Evolutionary conservation across 1,140 invertebrate species (phyloP), one percentile per base, ranked within the genome.

Genomic region (Plodia interpunctella): DNA sequence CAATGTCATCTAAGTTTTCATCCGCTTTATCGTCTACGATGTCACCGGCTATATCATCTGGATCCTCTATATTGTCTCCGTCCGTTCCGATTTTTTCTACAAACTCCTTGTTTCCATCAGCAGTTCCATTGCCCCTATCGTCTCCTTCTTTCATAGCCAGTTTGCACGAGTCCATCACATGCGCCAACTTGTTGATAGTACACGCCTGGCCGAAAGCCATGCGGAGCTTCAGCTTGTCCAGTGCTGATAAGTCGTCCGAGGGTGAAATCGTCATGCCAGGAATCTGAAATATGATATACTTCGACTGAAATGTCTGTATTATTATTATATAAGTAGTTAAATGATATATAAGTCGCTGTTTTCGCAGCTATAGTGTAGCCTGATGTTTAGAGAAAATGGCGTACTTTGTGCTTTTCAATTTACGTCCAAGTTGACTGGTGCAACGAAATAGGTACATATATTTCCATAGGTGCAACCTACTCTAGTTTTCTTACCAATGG

Each of bases 401-500:
- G n/a, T n/a, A n/a, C n/a, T n/a, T n/a, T n/a, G n/a, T n/a, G n/a
- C n/a, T n/a, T n/a, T n/a, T n/a, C n/a, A n/a, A n/a, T n/a, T n/a
- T n/a, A n/a, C 28, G 28, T 28, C 35, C 35, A 11, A 38, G 2
- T 38, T 11, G 5, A 8, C 11, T 13, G 35, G 35, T 9, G 11
- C 8, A 38, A 2, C 5, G 52, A 52, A 17, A 60, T 17, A 5
- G 18, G 13, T 8, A 15, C 17, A 0, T 57, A 21, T 28, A 49
- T 0, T 52, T 2, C 51, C 4, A 58, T 8, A 28, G 10, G 50
- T 28, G n/a, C n/a, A n/a, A n/a, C n/a, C n/a, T 28, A 5, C 9
- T 28, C 28, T 28, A 15, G 4, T 13, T 15, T 54, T 10, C 21
- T 88, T 81, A 95, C 93, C 90, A 91, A 91, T 2, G 94, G 82